A percentile compares a stretch with the other conserved stretches of the same genome.
These are phyloP conservation scores for Hippopotamyrus pictus DNA, from an alignment of 2,797 vertebrate species.

Conservation along the genomic window DNA sequence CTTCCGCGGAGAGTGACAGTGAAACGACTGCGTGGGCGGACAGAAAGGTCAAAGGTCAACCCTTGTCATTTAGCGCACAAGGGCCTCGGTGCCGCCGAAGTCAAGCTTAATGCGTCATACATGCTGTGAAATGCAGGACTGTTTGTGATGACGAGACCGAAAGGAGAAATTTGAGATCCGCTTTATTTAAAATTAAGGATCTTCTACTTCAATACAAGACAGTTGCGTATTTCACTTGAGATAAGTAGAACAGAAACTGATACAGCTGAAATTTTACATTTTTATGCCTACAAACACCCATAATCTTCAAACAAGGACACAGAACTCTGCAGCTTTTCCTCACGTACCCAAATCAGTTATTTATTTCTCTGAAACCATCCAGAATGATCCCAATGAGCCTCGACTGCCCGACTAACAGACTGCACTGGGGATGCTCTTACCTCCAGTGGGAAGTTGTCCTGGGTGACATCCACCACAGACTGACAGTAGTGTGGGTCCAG, in stretches of 20 bases:
- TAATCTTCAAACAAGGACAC: neutral
- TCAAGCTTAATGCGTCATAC: neutral
- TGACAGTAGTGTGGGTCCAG: conserved; percentile 92
- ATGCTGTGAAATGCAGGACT: neutral
- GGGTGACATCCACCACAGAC: conserved; percentile 71
- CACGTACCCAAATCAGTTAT: neutral
- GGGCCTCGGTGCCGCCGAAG: neutral
- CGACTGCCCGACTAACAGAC: neutral
- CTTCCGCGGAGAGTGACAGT: conserved; percentile 81
- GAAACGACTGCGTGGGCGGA: conserved; percentile 71
- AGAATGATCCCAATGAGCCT: neutral
- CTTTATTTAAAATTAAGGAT: conserved; percentile 2
- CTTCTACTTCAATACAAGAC: neutral
- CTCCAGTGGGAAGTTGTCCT: conserved; percentile 72
- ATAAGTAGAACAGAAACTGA: neutral
- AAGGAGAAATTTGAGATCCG: neutral
- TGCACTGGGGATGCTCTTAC: conserved; percentile 46
- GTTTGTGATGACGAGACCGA: neutral
- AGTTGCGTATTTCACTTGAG: neutral
- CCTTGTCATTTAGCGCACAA: neutral
- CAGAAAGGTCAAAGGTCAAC: neutral
- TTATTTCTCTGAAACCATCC: neutral
- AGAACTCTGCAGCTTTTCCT: neutral
- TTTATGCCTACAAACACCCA: neutral
- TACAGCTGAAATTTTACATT: neutral